phyloP scores from a whole-genome alignment of 2,888 invertebrate genomes.

The Phaonia tiefii region DNA sequence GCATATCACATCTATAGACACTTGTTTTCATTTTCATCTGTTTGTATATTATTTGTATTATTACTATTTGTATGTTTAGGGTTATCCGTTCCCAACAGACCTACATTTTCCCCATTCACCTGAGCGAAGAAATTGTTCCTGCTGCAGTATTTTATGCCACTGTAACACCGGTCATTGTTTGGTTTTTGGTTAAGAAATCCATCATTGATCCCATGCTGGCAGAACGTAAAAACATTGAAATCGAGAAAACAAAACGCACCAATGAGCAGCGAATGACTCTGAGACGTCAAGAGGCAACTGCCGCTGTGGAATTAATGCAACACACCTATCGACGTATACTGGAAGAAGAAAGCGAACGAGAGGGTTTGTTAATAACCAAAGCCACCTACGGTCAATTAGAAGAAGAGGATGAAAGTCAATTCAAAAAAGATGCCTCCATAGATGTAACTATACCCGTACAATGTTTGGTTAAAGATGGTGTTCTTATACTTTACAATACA shows the following conservation, averaged over 20 bases:
- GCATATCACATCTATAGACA: no score
- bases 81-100: slow-evolving; percentile 93
- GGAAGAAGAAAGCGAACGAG: slow-evolving; percentile 89
- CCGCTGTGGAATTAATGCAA: slow-evolving; percentile 94
- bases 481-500: slow-evolving; percentile 90
- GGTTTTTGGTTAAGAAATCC: slow-evolving; percentile 90
- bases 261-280: slow-evolving; percentile 88
- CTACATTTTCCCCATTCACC: slow-evolving; percentile 92
- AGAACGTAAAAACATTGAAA: slow-evolving; percentile 88
- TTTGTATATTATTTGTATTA: background rate
- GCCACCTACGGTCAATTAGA: slow-evolving; percentile 90
- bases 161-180: slow-evolving; percentile 90
- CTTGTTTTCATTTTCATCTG: no score
- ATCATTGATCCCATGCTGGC: slow-evolving; percentile 91
- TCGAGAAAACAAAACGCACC: slow-evolving; percentile 90
- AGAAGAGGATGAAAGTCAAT: slow-evolving; percentile 71
- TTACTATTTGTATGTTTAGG: slow-evolving; percentile 80
- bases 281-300: slow-evolving; percentile 91
- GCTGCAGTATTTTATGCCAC: slow-evolving; percentile 97
- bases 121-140: slow-evolving; percentile 94
- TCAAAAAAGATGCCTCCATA: slow-evolving; percentile 82
- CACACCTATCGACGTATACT: slow-evolving; percentile 92
- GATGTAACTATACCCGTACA: slow-evolving; percentile 98
- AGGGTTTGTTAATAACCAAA: slow-evolving; percentile 91
- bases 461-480: slow-evolving; percentile 95